phyloP scores from a whole-genome alignment of 2,797 vertebrate species.

The Nothura maculosa region DNA sequence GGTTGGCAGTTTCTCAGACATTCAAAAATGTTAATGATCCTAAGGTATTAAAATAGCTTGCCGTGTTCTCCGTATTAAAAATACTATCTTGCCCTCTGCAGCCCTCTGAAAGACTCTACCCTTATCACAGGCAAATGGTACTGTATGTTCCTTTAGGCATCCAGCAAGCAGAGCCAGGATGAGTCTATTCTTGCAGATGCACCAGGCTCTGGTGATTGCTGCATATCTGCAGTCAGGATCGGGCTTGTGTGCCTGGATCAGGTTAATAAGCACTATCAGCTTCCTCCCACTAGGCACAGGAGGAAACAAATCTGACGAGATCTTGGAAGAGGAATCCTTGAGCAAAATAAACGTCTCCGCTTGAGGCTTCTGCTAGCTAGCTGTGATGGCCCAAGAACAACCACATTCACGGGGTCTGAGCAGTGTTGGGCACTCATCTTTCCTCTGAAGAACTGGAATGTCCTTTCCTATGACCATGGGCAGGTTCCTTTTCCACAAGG shows the following conservation, averaged over 20 bases:
- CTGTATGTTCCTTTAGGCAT: not conserved
- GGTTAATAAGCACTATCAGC: slow-evolving; percentile 43
- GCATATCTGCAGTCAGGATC: not conserved
- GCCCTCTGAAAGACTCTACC: not conserved
- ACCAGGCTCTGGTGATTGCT: slow-evolving; percentile 41
- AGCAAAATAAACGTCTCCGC: not conserved
- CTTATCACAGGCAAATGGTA: not conserved
- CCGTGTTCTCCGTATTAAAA: slow-evolving; percentile 8
- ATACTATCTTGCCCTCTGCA: slow-evolving; percentile 26
- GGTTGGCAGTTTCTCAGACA: slow-evolving; percentile 44
- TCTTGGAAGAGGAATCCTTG: slow-evolving; percentile 9
- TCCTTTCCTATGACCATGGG: not conserved
- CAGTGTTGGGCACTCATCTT: not conserved
- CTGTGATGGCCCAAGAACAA: not conserved
- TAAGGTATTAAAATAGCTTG: slow-evolving; percentile 36
- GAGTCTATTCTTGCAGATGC: slow-evolving; percentile 20
- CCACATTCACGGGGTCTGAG: not conserved
- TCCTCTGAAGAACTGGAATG: not conserved
- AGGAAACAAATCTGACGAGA: not conserved
- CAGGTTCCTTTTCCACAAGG: not conserved
- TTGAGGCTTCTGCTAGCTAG: not conserved
- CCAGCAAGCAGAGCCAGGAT: slow-evolving; percentile 11
- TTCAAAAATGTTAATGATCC: slow-evolving; percentile 41
- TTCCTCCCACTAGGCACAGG: not conserved
- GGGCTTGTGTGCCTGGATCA: slow-evolving; percentile 13